phyloP scores from a whole-genome alignment of 2,797 vertebrate genomes.

The Sebastes trivittatus region DNA sequence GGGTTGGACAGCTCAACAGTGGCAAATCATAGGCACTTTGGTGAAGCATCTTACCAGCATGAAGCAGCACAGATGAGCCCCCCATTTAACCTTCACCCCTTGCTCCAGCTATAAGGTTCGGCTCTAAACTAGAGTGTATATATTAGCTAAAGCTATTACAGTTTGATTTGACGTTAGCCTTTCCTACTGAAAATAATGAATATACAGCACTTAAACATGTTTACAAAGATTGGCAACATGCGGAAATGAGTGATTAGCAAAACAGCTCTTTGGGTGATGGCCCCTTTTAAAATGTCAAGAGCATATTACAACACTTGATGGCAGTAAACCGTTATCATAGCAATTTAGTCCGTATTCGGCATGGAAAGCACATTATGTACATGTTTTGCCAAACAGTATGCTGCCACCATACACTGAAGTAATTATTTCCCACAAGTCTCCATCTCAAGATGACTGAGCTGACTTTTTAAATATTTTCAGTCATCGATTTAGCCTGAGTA shows the following conservation, averaged over 20 bases:
- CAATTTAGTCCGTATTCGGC: slow-evolving; percentile 1
- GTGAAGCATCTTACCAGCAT: not conserved
- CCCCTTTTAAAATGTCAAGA: slow-evolving; percentile 42
- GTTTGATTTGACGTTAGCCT: slow-evolving; percentile 5
- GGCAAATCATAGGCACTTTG: slow-evolving; percentile 24
- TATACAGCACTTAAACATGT: not conserved
- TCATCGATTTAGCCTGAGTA: slow-evolving; percentile 6
- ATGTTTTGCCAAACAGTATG: slow-evolving; percentile 20
- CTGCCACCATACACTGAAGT: not conserved
- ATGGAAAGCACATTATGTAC: not conserved
- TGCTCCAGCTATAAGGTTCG: not conserved
- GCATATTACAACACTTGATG: slow-evolving; percentile 32
- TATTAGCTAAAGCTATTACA: slow-evolving; percentile 33
- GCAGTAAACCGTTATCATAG: slow-evolving; percentile 25
- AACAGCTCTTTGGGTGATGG: slow-evolving; percentile 1
- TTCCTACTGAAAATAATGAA: slow-evolving; percentile 1
- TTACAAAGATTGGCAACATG: not conserved
- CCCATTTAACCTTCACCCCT: not conserved
- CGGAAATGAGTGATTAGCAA: slow-evolving; percentile 9
- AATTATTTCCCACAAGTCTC: slow-evolving; percentile 16
- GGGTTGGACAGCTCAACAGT: not conserved
- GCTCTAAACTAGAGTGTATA: slow-evolving; percentile 5
- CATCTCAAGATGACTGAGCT: not conserved
- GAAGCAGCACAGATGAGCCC: slow-evolving; percentile 5
- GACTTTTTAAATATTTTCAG: not conserved